phyloP scores from a whole-genome alignment of 2,888 invertebrate genomes.

The Nephrocerus scutellatus region DNA sequence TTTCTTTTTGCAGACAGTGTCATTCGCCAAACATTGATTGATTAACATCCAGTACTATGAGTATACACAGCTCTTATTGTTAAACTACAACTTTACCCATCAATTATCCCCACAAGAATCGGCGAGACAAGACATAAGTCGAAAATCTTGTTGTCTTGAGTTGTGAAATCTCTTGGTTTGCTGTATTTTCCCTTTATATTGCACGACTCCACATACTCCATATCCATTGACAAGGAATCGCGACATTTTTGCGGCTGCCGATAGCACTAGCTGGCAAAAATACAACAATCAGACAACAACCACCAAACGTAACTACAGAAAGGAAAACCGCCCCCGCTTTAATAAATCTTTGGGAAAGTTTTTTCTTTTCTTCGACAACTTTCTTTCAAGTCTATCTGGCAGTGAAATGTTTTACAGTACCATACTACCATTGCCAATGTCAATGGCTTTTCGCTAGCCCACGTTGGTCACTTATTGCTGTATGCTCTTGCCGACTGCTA shows the following conservation, averaged over 20 bases:
- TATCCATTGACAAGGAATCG: background rate
- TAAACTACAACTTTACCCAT: too few relatives aligned
- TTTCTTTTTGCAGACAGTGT: too few relatives aligned
- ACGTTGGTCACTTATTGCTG: background rate
- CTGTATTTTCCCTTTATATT: too few relatives aligned
- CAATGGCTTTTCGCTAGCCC: conserved; percentile 10
- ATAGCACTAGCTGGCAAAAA: background rate
- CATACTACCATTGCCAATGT: conserved; percentile 12
- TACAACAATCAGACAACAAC: background rate
- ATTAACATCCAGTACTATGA: too few relatives aligned
- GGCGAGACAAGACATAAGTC: too few relatives aligned
- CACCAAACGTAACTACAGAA: background rate
- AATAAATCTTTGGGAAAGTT: conserved; percentile 1
- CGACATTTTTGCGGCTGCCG: conserved; percentile 10
- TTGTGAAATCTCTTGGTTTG: too few relatives aligned
- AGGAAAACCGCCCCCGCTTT: conserved; percentile 3
- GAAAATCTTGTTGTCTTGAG: too few relatives aligned
- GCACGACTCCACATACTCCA: too few relatives aligned
- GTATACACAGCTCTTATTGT: too few relatives aligned
- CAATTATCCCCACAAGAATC: too few relatives aligned
- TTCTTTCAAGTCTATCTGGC: conserved; percentile 8
- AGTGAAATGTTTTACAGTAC: conserved; percentile 4
- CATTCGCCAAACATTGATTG: too few relatives aligned
- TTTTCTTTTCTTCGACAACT: too few relatives aligned
- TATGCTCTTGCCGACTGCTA: background rate